Evolutionary conservation across 1,140 invertebrate genomes (phyloP).

Genomic region (Asbolus verrucosus): DNA sequence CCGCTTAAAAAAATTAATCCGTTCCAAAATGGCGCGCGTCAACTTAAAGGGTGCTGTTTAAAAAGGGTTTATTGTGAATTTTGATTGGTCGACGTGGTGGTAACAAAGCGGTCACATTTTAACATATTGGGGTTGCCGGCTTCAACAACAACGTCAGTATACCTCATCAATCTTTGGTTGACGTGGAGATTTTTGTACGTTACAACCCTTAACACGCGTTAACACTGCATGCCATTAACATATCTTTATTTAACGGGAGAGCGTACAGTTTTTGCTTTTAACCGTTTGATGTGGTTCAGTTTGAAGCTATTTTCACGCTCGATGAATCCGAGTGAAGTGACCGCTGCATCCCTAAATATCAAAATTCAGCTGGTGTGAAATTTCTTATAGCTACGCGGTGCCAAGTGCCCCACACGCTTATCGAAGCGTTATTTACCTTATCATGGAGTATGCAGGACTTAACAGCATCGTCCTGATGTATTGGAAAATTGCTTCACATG

Average conservation of each 20-base stretch:
- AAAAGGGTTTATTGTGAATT: conserved; percentile 44
- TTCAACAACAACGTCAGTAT: conserved; percentile 50
- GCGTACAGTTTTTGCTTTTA: conserved; percentile 9
- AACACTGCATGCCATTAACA: conserved; percentile 34
- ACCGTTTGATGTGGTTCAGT: conserved; percentile 30
- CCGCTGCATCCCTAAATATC: conserved; percentile 60
- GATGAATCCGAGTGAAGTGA: conserved; percentile 51
- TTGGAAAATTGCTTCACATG: conserved; percentile 60
- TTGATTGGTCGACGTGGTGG: conserved; percentile 48
- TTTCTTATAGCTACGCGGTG: conserved; percentile 55
- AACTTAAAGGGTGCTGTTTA: conserved; percentile 35
- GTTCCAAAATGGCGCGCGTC: conserved; percentile 48
- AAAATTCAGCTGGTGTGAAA: conserved; percentile 64
- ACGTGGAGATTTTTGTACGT: conserved; percentile 42
- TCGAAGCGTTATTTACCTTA: conserved; percentile 60
- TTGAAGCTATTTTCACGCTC: conserved; percentile 59
- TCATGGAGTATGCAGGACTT: conserved; percentile 63
- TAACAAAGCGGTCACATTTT: conserved; percentile 53
- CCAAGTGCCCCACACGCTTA: conserved; percentile 53
- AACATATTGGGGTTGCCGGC: conserved; percentile 49
- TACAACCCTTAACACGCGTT: conserved; percentile 42
- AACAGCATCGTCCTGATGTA: conserved; percentile 56
- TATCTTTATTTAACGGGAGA: not conserved
- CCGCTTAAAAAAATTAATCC: conserved; percentile 40
- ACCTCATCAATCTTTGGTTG: conserved; percentile 50